These are phyloP conservation scores for Acanthoscelides obtectus DNA, from an alignment of 2,888 invertebrate genomes.

Conservation along the genomic window DNA sequence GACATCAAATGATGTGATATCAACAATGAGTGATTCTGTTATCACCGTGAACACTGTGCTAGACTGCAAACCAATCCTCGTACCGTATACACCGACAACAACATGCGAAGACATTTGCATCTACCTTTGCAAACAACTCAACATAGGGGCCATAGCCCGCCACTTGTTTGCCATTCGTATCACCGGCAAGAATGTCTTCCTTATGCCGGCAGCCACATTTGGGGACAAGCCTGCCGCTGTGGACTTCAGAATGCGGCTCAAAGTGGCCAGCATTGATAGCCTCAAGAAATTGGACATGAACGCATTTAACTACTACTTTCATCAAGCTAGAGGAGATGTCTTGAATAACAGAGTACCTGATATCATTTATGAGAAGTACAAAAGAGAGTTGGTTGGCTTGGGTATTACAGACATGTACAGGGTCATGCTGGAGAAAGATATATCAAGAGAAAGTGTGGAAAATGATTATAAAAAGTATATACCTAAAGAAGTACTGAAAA, in stretches of 20 bases:
- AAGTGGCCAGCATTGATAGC: constrained; percentile 60
- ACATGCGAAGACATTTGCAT: constrained; percentile 69
- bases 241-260: constrained; percentile 77
- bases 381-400: constrained; percentile 74
- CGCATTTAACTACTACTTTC: constrained; percentile 81
- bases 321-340: constrained; percentile 79
- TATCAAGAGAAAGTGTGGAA: constrained; percentile 63
- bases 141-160: constrained; percentile 71
- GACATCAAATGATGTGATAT: neutral
- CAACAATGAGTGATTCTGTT: constrained; percentile 14
- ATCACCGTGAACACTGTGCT: constrained; percentile 20
- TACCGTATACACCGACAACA: constrained; percentile 35
- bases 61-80: constrained; percentile 23
- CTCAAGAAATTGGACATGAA: constrained; percentile 64
- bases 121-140: constrained; percentile 63
- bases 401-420: constrained; percentile 86
- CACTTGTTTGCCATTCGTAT: constrained; percentile 74
- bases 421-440: constrained; percentile 70
- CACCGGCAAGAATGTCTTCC: constrained; percentile 62
- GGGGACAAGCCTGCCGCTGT: constrained; percentile 48
- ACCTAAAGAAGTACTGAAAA: constrained; percentile 71
- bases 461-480: constrained; percentile 79
- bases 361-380: constrained; percentile 71
- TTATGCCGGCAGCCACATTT: constrained; percentile 60
- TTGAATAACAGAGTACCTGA: constrained; percentile 74